phyloP scores from a whole-genome alignment of 2,113 vertebrate species.

The Tragelaphus imberbis region DNA sequence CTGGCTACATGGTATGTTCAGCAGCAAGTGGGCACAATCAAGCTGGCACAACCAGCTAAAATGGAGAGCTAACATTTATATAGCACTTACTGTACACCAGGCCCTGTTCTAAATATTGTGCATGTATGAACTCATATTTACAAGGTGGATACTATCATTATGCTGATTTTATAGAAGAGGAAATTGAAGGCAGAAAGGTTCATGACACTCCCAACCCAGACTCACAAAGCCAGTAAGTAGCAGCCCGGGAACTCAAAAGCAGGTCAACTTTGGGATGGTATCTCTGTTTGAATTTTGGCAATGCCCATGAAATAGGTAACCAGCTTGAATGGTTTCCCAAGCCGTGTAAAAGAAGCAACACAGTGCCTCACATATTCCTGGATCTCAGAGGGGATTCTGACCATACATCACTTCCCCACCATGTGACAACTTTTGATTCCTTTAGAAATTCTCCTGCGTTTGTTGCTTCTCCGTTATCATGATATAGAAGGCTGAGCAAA shows the following conservation, averaged over 20 bases:
- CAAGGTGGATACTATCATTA: neutral
- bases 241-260: neutral
- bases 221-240: neutral
- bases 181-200: neutral
- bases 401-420: rapidly evolving
- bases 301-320: neutral
- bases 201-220: neutral
- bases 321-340: neutral
- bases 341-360: neutral
- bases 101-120: neutral
- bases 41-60: neutral
- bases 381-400: neutral
- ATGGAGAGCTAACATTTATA: neutral
- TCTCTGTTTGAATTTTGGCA: neutral
- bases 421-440: neutral
- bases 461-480: neutral
- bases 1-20: neutral
- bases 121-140: neutral
- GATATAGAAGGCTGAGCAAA: neutral
- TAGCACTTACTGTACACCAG: neutral
- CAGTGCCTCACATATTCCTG: neutral
- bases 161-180: neutral
- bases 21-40: too few species aligned
- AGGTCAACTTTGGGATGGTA: neutral
- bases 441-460: neutral